phyloP scores from a whole-genome alignment of 2,113 vertebrate genomes.

The Tychaedon coryphoeus region DNA sequence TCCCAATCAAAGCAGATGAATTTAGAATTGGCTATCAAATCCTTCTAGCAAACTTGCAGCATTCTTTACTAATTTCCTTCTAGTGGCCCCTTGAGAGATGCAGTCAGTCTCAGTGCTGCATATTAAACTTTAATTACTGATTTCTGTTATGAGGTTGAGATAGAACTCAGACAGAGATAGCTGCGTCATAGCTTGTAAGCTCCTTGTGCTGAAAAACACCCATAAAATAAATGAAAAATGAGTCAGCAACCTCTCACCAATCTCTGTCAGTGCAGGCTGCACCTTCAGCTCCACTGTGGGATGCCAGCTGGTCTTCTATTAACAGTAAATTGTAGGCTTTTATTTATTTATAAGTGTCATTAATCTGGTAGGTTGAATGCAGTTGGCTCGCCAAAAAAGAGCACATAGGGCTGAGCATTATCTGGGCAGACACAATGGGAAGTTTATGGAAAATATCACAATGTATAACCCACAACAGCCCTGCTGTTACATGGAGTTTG shows the following conservation, averaged over 20 bases:
- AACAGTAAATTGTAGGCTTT: constrained; percentile 46
- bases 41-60: constrained; percentile 23
- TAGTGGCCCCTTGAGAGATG: constrained; percentile 32
- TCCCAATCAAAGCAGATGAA: constrained; percentile 28
- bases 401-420: neutral
- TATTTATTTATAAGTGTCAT: constrained; percentile 56
- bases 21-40: constrained; percentile 58
- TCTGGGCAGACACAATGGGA: neutral
- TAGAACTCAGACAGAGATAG: neutral
- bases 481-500: neutral
- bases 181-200: constrained; percentile 6
- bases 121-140: constrained; percentile 65
- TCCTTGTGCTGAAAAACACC: neutral
- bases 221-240: constrained; percentile 45
- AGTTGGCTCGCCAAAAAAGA: neutral
- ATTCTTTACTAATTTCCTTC: constrained; percentile 50
- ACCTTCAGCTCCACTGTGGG: constrained; percentile 21
- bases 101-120: constrained; percentile 22
- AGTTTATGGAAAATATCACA: neutral
- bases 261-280: constrained; percentile 8
- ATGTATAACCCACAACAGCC: neutral
- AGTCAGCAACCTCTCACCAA: constrained; percentile 24
- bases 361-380: constrained; percentile 30
- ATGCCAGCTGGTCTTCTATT: constrained; percentile 44
- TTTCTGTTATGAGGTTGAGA: constrained; percentile 1